These are phyloP conservation scores for Aricia agestis DNA, from an alignment of 1,140 invertebrate genomes.

Conservation along the genomic window DNA sequence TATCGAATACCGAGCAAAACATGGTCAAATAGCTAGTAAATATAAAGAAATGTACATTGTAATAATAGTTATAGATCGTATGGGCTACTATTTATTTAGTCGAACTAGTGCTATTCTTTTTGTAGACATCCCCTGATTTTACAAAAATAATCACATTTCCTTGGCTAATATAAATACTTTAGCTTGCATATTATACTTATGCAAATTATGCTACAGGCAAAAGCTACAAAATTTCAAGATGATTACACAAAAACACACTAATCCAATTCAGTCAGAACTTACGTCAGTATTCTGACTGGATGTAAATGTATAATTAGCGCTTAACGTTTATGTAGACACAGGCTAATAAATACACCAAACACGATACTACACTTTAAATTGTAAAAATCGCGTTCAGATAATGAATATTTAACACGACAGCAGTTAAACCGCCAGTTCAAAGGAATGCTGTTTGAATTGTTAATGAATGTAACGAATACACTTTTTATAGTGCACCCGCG, in stretches of 20 bases:
- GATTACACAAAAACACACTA: not conserved
- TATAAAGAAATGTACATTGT: too few species aligned
- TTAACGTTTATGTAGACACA: not conserved
- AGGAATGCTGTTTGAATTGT: not conserved
- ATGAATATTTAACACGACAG: conserved; percentile 1
- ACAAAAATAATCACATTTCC: too few species aligned
- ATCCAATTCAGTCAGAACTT: not conserved
- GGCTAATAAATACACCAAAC: not conserved
- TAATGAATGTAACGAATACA: conserved; percentile 3
- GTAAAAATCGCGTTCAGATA: conserved; percentile 5
- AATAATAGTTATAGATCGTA: too few species aligned
- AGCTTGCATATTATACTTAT: too few species aligned
- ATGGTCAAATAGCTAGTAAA: too few species aligned
- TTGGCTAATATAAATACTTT: too few species aligned
- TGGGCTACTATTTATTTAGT: too few species aligned
- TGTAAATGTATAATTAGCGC: not conserved
- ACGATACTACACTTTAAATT: conserved; percentile 9
- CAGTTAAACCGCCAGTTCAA: not conserved
- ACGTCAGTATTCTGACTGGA: not conserved
- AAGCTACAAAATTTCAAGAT: too few species aligned
- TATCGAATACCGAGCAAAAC: too few species aligned
- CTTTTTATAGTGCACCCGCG: not conserved
- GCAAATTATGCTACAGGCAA: too few species aligned
- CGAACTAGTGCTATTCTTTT: too few species aligned
- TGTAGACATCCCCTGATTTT: too few species aligned